A percentile compares a stretch with the other conserved stretches of the same genome.
Conservation (phyloP, 2,888 invertebrate species). For the Tanytarsus gracilentus region DNA sequence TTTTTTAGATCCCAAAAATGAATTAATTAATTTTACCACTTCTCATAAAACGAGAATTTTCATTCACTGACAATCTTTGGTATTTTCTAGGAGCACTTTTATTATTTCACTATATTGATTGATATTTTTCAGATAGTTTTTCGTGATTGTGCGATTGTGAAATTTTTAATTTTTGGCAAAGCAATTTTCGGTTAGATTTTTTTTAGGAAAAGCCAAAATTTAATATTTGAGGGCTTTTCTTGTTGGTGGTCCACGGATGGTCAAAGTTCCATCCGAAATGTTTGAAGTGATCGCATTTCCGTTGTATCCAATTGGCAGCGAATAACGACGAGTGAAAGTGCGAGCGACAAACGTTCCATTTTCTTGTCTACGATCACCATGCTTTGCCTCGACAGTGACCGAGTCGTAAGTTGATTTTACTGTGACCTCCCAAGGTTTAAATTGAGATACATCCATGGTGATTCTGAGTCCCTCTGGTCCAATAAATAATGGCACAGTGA, state of each 20-base stretch:
- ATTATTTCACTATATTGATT: too few relatives aligned
- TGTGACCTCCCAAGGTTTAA: slow-evolving; percentile 58
- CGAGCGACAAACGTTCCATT: slow-evolving; percentile 50
- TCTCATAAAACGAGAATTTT: too few relatives aligned
- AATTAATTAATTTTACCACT: too few relatives aligned
- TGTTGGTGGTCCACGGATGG: slow-evolving; percentile 58
- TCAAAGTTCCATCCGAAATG: slow-evolving; percentile 70
- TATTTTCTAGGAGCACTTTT: too few relatives aligned
- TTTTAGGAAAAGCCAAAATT: too few relatives aligned
- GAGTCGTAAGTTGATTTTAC: slow-evolving; percentile 58
- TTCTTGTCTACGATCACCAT: slow-evolving; percentile 52
- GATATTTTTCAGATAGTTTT: too few relatives aligned
- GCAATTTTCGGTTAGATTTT: too few relatives aligned
- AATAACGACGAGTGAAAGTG: slow-evolving; percentile 65
- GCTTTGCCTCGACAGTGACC: slow-evolving; percentile 59
- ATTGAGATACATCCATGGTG: slow-evolving; percentile 59
- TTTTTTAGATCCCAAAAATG: too few relatives aligned
- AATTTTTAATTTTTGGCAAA: too few relatives aligned
- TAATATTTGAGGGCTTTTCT: too few relatives aligned
- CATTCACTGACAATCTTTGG: too few relatives aligned
- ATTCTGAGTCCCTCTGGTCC: slow-evolving; percentile 62
- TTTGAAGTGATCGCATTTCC: slow-evolving; percentile 62
- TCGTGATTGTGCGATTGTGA: too few relatives aligned
- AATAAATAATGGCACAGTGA: slow-evolving; percentile 37
- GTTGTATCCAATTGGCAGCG: slow-evolving; percentile 59